Evolutionary conservation across 2,888 invertebrate species (phyloP).

Genomic region (Drosophila birchii): DNA sequence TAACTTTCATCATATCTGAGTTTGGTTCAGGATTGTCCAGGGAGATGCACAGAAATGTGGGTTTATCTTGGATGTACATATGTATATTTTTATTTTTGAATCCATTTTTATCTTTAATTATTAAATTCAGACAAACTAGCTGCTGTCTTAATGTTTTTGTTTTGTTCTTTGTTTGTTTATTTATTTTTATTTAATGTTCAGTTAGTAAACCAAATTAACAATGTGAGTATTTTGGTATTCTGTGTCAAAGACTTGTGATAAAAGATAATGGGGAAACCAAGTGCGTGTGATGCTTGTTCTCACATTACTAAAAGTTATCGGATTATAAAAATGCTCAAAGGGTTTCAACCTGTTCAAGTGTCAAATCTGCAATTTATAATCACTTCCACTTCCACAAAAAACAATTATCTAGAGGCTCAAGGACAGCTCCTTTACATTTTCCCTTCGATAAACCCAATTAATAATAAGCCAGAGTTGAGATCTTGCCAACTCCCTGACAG

Average conservation of each 20-base stretch:
- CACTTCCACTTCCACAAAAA: too few species aligned
- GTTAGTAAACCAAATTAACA: neutral
- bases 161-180: neutral
- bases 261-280: too few species aligned
- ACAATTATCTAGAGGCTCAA: neutral
- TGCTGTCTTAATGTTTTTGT: neutral
- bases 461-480: neutral
- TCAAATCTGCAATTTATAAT: neutral
- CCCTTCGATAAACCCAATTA: neutral
- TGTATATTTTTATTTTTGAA: neutral
- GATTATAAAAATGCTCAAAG: neutral
- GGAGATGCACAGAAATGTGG: neutral
- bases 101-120: neutral
- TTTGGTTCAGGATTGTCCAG: constrained; percentile 1
- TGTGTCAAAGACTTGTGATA: neutral
- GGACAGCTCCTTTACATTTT: neutral
- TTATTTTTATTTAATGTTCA: neutral
- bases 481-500: neutral
- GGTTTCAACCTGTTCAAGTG: neutral
- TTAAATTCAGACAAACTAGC: neutral
- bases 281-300: neutral
- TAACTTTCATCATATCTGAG: constrained; percentile 20
- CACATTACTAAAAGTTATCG: neutral
- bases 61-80: neutral
- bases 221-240: neutral